phyloP scores from a whole-genome alignment of 2,113 vertebrate species.

The Sinocyclocheilus grahami region DNA sequence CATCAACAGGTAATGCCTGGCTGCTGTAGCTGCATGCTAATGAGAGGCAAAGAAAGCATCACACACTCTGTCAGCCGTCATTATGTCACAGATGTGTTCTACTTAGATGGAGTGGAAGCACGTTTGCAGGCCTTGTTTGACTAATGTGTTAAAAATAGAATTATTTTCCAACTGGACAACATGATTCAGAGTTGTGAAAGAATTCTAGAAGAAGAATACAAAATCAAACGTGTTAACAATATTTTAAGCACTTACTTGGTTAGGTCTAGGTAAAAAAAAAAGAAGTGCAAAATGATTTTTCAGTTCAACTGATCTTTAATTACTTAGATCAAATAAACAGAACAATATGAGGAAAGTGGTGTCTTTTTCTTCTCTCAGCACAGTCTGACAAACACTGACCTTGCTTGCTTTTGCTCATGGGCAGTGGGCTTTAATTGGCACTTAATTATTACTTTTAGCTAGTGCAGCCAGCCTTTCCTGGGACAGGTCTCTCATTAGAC shows the following conservation, averaged over 20 bases:
- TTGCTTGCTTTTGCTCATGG: slow-evolving; percentile 70
- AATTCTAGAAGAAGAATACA: too few relatives aligned
- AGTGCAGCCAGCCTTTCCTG: slow-evolving; percentile 70
- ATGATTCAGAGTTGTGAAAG: too few relatives aligned
- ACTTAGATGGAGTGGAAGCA: slow-evolving; percentile 60
- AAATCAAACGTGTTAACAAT: slow-evolving; percentile 5
- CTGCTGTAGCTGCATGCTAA: slow-evolving; percentile 72
- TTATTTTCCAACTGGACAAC: too few relatives aligned
- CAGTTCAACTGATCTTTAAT: slow-evolving; percentile 56
- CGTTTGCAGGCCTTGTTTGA: slow-evolving; percentile 39
- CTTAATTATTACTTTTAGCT: slow-evolving; percentile 77
- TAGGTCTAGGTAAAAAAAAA: slow-evolving; percentile 43
- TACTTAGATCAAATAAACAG: slow-evolving; percentile 57
- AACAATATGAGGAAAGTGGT: slow-evolving; percentile 39
- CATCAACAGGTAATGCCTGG: slow-evolving; percentile 80
- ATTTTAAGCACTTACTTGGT: slow-evolving; percentile 33
- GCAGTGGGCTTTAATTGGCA: slow-evolving; percentile 76
- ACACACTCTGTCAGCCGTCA: slow-evolving; percentile 73
- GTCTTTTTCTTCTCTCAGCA: slow-evolving; percentile 55
- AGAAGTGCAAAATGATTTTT: slow-evolving; percentile 54
- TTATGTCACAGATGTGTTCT: slow-evolving; percentile 74
- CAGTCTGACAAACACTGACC: slow-evolving; percentile 67
- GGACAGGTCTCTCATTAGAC: slow-evolving; percentile 77
- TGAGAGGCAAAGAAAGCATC: slow-evolving; percentile 80
- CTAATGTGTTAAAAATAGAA: slow-evolving; percentile 45